phyloP scores from a whole-genome alignment of 2,797 vertebrate species.

The Lacerta bilineata region DNA sequence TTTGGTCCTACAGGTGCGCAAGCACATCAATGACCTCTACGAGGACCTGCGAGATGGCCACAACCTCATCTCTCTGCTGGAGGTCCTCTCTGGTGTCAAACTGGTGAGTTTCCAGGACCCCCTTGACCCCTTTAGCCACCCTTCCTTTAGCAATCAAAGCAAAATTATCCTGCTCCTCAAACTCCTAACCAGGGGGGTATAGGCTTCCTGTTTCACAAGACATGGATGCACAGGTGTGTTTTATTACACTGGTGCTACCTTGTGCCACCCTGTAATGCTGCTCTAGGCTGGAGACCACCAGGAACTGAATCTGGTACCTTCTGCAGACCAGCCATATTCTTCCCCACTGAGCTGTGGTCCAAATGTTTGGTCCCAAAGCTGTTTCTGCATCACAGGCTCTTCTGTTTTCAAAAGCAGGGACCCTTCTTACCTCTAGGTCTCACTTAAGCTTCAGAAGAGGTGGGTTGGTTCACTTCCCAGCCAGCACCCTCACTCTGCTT shows the following conservation, averaged over 20 bases:
- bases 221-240: background rate
- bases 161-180: background rate
- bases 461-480: background rate
- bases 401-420: background rate
- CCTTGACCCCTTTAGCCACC: background rate
- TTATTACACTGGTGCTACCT: background rate
- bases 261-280: no score
- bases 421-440: background rate
- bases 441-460: no score
- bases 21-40: constrained; percentile 92
- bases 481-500: no score
- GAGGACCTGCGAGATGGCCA: constrained; percentile 90
- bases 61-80: constrained; percentile 90
- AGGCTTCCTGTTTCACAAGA: background rate
- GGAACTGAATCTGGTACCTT: no score
- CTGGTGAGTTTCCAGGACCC: background rate
- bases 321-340: background rate
- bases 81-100: constrained; percentile 83
- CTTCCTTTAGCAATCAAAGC: background rate
- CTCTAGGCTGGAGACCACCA: background rate
- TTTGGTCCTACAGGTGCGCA: constrained; percentile 86
- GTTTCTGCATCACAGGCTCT: no score
- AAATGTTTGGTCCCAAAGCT: background rate
- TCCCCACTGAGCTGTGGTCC: background rate
- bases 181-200: background rate